Evolutionary conservation across 2,113 vertebrate species (phyloP), one percentile per base, ranked within the genome.

Genomic region (Corydoras maculifer): DNA sequence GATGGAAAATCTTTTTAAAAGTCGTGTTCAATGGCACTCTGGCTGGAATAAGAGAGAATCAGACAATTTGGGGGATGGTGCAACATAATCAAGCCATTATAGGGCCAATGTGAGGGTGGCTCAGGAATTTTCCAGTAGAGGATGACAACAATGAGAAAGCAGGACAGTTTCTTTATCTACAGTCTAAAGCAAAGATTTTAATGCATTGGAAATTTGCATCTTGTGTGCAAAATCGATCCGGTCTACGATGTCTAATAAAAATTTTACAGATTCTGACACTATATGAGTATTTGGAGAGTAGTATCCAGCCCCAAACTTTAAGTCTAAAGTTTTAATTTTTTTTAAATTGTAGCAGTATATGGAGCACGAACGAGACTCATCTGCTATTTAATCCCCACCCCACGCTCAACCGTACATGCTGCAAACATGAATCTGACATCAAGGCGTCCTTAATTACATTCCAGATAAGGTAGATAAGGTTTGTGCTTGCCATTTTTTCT

Each of bases 21-120:
- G 25, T 68, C 55, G 48, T 59, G 67, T 32, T 69, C 54, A 59
- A 30, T 62, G 51, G 2, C 25, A 14, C 11, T 68, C 8, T 2
- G 48, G n/a, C 13, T 15, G 51, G 15, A 59, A 53, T 55, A 58
- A 74, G 31, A 65, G 14, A n/a, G 57, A 65, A 58, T 73, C 35
- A 61, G 9, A 43, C 72, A 29, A 49, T 61, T 54, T 30, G 43
- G 59, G 31, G 64, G 61, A 68, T 53, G 15, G 62, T 25, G 59
- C n/a, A 25, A 62, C n/a, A 84, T 86, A 87, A 81, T 86, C 78
- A 72, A 76, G 64, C 84, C 77, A 83, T 87, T 88, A 87, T 83
- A 81, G 50, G 62, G 58, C 77, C 60, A 68, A 63, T 72, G 72
- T 54, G 74, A 68, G 79, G 85, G 82, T 85, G 85, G 83, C 78